A percentile compares a stretch with the other conserved stretches of the same genome.
Conservation (phyloP, 64 coral and sea anemone species). For the Pocillopora damicornis region DNA sequence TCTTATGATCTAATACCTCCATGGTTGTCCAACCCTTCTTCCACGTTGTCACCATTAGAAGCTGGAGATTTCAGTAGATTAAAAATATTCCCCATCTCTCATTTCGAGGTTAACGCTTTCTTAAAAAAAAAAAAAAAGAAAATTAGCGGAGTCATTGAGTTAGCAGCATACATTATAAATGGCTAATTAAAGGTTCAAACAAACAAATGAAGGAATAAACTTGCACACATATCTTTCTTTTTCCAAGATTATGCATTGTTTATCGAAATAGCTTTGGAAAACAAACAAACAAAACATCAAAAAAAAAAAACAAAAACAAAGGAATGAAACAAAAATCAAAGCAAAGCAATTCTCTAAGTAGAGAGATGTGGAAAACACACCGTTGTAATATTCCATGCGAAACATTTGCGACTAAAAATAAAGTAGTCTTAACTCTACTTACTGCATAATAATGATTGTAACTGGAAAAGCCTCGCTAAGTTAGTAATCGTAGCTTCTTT, state of each 20-base stretch:
- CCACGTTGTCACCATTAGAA: background rate
- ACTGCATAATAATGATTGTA: background rate
- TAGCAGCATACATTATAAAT: background rate
- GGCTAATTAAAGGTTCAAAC: background rate
- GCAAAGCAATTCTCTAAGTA: too few relatives aligned
- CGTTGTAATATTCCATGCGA: too few relatives aligned
- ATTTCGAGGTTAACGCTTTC: background rate
- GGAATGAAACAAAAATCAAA: background rate
- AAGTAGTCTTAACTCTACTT: background rate
- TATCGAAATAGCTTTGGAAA: background rate
- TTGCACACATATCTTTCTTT: background rate
- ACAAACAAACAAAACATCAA: background rate
- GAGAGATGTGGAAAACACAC: too few relatives aligned
- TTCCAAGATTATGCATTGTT: background rate
- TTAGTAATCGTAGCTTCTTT: too few relatives aligned
- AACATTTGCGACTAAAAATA: too few relatives aligned
- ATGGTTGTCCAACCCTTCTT: background rate
- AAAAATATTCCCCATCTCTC: background rate
- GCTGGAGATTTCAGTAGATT: background rate
- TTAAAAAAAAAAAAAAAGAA: background rate
- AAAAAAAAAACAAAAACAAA: background rate
- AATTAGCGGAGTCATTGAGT: background rate
- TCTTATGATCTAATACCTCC: background rate
- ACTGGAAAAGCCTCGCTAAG: background rate
- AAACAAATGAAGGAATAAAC: background rate